Base-by-base conservation (phyloP, 2,888 invertebrate species). In the Drosophila macrothrix region DNA sequence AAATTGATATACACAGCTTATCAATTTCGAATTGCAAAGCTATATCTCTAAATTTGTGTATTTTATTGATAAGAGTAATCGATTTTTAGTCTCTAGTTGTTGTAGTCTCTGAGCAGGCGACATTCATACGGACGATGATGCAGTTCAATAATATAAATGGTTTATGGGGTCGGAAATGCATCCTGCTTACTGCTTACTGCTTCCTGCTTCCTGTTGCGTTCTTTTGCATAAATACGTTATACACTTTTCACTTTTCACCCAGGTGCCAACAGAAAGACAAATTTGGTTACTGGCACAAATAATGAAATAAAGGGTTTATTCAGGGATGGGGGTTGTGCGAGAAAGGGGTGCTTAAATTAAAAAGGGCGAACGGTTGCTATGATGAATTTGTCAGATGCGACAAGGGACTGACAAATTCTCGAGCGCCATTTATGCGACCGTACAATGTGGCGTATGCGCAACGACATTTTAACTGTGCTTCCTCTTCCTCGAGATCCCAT, bases 361-460 rank as follows among this genome's bases (percentile, higher is more conserved):
- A 46, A 29, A 62, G 55, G 29, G 31, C 35, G 39, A 12, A 10
- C 35, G 31, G 46, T 28, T 5, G 19, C 54, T 28, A 66, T 69
- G 67, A 83, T 56, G 54, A 67, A 73, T 75, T 76, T 66, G 61
- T 61, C 39, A 62, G 53, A 55, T 43, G 58, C 43, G 46, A 29
- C 68, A 33, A 41, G 50, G 46, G 59, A 64, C 68, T 63, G 67
- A 73, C 76, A 79, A 76, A 65, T 70, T 6, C 58, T 35, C 37
- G 22, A 6, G 54, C n/a, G 54, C 75, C 67, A 77, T 80, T 80
- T 67, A 77, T 73, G 67, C 63, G 33, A 53, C n/a, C 31, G 61
- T 72, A 50, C 71, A 71, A 60, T 55, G 60, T 46, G 71, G 55
- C 65, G 75, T 78, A 78, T 75, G 65, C 78, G 74, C 69, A 69